These are phyloP conservation scores for Darevskia nairensis DNA, from an alignment of 2,797 vertebrate genomes.

Conservation along the genomic window DNA sequence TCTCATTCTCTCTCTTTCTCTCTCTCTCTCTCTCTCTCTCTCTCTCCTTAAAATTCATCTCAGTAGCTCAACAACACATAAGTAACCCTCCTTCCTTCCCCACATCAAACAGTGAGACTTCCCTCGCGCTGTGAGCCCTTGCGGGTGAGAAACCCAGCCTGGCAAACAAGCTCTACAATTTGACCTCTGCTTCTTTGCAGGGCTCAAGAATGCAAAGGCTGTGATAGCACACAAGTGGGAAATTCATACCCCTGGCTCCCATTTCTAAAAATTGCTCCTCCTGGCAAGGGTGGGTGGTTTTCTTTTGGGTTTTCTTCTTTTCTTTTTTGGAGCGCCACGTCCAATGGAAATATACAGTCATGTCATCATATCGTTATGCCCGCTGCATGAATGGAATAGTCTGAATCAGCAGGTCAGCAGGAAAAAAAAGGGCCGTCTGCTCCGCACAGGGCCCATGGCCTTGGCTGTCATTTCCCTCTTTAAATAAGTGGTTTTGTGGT, in stretches of 20 bases:
- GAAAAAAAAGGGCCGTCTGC: slow-evolving; percentile 17
- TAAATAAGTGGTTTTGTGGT: slow-evolving; percentile 42
- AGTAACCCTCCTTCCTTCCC: slow-evolving; percentile 78
- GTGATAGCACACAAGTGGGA: slow-evolving; percentile 75
- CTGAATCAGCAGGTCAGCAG: background rate
- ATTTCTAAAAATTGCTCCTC: slow-evolving; percentile 78
- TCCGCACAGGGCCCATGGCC: background rate
- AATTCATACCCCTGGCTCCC: slow-evolving; percentile 62
- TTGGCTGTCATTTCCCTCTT: slow-evolving; percentile 31
- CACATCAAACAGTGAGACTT: slow-evolving; percentile 85
- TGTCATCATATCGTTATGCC: background rate
- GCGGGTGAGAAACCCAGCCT: slow-evolving; percentile 63
- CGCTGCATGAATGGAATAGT: slow-evolving; percentile 15
- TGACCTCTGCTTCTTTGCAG: slow-evolving; percentile 66
- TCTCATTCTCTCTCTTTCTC: slow-evolving; percentile 83
- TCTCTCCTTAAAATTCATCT: slow-evolving; percentile 53
- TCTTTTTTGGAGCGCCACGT: slow-evolving; percentile 40
- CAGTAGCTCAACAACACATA: slow-evolving; percentile 59
- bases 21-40: slow-evolving; percentile 85
- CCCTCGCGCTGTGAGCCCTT: slow-evolving; percentile 69
- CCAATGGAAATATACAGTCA: slow-evolving; percentile 75
- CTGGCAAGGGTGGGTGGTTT: slow-evolving; percentile 61
- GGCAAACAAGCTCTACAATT: slow-evolving; percentile 60
- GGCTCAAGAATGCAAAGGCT: slow-evolving; percentile 61
- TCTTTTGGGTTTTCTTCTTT: too few species aligned